Conservation (phyloP, 2,888 invertebrate species). For the Oligia latruncula region DNA sequence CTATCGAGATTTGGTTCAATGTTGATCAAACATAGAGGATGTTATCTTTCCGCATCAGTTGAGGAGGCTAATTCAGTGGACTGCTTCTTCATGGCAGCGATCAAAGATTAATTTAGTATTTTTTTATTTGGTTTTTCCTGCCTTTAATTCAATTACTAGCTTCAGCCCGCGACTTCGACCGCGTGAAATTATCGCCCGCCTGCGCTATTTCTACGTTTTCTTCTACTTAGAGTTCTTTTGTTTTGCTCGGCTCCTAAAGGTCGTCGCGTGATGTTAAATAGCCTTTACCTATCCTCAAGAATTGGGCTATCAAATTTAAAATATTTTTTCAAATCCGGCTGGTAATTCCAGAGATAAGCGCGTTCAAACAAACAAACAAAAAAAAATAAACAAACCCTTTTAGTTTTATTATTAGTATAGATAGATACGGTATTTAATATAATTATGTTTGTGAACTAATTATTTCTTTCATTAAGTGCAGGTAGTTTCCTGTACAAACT, state of each 20-base stretch:
- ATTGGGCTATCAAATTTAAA: neutral
- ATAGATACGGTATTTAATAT: too few relatives aligned
- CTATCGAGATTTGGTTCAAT: conserved; percentile 20
- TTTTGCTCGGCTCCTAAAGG: neutral
- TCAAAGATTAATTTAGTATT: neutral
- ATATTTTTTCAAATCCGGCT: neutral
- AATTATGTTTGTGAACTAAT: too few relatives aligned
- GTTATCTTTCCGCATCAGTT: conserved; percentile 2
- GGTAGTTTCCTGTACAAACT: neutral
- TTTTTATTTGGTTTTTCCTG: neutral
- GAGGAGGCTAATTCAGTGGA: conserved; percentile 21
- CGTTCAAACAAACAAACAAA: neutral
- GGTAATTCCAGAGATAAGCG: neutral
- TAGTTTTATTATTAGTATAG: too few relatives aligned
- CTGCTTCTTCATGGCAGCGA: neutral
- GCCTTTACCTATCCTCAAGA: neutral
- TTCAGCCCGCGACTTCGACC: neutral
- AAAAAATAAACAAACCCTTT: neutral
- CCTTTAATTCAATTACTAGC: neutral
- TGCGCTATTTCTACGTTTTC: neutral
- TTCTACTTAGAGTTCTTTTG: neutral
- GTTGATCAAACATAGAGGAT: conserved; percentile 31
- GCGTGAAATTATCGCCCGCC: neutral
- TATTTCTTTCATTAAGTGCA: too few relatives aligned
- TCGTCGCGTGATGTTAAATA: neutral